Evolutionary conservation across 2,797 vertebrate species (phyloP).

Genomic region (Xerus rutilus): DNA sequence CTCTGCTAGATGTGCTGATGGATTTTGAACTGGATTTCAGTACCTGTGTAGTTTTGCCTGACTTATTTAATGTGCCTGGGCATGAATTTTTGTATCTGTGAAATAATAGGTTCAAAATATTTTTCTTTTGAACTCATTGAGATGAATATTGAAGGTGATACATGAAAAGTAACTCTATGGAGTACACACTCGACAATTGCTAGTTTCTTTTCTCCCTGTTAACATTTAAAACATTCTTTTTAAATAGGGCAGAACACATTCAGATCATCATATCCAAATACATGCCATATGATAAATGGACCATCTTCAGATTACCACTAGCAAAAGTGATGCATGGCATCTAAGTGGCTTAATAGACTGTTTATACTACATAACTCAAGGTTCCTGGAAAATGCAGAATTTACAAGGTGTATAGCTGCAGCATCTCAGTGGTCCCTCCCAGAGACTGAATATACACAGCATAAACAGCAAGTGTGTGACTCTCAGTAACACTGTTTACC

Average conservation of each 20-base stretch:
- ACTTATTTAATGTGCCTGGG: neutral
- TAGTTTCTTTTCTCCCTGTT: neutral
- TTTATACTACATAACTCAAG: neutral
- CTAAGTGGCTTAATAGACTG: neutral
- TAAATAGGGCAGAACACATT: slow-evolving; percentile 20
- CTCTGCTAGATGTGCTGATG: neutral
- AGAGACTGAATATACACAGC: neutral
- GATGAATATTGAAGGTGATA: neutral
- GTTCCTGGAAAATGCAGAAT: slow-evolving; percentile 1
- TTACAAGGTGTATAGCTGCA: neutral
- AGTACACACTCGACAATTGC: neutral
- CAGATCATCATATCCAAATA: slow-evolving; percentile 22
- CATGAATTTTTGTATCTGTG: neutral
- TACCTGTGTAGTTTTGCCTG: neutral
- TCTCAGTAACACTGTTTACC: slow-evolving; percentile 40
- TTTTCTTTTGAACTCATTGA: slow-evolving; percentile 31
- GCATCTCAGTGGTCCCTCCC: neutral
- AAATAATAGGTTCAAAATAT: neutral
- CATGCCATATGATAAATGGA: neutral
- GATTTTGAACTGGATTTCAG: neutral
- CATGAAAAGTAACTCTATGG: neutral
- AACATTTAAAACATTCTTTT: slow-evolving; percentile 41
- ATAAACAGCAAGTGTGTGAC: slow-evolving; percentile 13
- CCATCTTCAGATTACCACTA: slow-evolving; percentile 35
- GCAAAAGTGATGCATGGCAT: slow-evolving; percentile 3